Conservation (phyloP, 2,113 vertebrate species). For the Hiodon alosoides region DNA sequence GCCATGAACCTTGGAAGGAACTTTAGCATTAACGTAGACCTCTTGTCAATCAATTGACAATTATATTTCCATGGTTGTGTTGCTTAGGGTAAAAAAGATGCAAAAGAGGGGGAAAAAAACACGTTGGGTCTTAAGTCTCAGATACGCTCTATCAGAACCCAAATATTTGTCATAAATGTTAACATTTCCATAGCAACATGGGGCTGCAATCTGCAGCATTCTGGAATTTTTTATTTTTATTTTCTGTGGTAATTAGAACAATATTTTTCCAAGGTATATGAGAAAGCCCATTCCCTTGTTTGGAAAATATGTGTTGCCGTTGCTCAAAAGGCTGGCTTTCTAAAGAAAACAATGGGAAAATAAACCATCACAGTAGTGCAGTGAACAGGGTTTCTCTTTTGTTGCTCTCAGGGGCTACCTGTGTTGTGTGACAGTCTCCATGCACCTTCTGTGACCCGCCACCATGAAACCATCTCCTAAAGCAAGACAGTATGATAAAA, state of each 20-base stretch:
- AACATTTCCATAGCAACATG: constrained; percentile 55
- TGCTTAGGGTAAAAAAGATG: constrained; percentile 38
- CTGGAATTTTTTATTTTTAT: background rate
- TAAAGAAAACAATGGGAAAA: constrained; percentile 43
- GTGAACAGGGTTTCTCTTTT: constrained; percentile 12
- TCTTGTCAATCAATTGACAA: constrained; percentile 42
- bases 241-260: constrained; percentile 31
- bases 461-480: background rate
- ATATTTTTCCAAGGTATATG: constrained; percentile 26
- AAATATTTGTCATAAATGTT: constrained; percentile 56
- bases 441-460: background rate
- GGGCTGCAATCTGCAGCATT: constrained; percentile 54
- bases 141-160: background rate
- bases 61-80: constrained; percentile 35
- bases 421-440: background rate
- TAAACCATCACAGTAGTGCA: constrained; percentile 20
- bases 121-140: background rate
- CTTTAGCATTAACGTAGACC: constrained; percentile 8
- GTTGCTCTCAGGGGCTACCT: background rate
- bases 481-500: constrained; percentile 23
- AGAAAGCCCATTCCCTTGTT: constrained; percentile 36
- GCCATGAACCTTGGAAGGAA: constrained; percentile 16
- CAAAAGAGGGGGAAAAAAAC: constrained; percentile 1
- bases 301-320: constrained; percentile 49
- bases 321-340: constrained; percentile 29